These are phyloP conservation scores for Catostomus latipinnis DNA, from an alignment of 2,797 vertebrate species.

Conservation along the genomic window DNA sequence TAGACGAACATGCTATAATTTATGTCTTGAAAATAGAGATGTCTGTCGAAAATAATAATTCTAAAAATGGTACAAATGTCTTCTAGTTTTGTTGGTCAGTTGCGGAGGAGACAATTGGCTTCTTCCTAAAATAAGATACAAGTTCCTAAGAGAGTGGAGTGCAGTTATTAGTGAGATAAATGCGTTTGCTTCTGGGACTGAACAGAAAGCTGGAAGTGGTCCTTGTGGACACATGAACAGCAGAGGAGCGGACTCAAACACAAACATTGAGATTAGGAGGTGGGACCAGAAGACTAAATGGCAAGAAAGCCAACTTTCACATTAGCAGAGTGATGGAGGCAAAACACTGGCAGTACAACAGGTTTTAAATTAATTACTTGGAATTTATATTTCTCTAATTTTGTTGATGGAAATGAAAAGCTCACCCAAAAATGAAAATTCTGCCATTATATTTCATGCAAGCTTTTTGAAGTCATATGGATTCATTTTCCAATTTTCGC, in stretches of 20 bases:
- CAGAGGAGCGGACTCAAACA: constrained; percentile 42
- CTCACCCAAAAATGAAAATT: too few relatives aligned
- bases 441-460: too few relatives aligned
- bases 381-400: constrained; percentile 14
- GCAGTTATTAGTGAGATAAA: constrained; percentile 44
- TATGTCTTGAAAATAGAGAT: constrained; percentile 74
- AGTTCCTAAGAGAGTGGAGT: constrained; percentile 46
- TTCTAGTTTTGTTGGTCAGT: constrained; percentile 59
- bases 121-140: constrained; percentile 59
- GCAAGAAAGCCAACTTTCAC: constrained; percentile 47
- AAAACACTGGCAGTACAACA: too few relatives aligned
- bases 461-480: too few relatives aligned
- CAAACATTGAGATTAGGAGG: constrained; percentile 43
- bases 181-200: constrained; percentile 52
- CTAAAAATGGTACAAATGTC: constrained; percentile 60
- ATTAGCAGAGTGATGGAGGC: constrained; percentile 39
- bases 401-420: constrained; percentile 10
- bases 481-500: too few relatives aligned
- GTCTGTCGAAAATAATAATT: constrained; percentile 70
- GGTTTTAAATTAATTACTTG: neutral
- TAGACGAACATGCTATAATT: constrained; percentile 71
- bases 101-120: constrained; percentile 62
- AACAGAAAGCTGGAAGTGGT: constrained; percentile 47
- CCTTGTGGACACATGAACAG: constrained; percentile 33
- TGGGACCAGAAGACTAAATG: constrained; percentile 25